A percentile compares a stretch with the other conserved stretches of the same genome.
Conservation (phyloP, 2,797 vertebrate genomes). For the Sebastes itinus region DNA sequence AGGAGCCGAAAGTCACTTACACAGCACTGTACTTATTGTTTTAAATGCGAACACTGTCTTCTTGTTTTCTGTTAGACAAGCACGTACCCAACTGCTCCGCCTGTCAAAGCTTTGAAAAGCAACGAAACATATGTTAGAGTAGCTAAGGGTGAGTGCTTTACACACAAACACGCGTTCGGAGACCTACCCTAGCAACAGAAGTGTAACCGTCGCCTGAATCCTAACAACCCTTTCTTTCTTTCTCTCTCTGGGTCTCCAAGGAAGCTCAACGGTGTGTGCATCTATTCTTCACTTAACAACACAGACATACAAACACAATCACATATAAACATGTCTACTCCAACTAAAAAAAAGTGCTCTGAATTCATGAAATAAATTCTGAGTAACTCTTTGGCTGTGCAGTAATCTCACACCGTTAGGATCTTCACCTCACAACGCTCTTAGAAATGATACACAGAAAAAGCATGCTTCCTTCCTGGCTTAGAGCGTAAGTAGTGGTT, state of each 20-base stretch:
- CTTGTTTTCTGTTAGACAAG: conserved; percentile 18
- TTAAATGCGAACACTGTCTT: conserved; percentile 26
- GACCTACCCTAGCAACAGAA: conserved; percentile 72
- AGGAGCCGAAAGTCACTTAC: conserved; percentile 51
- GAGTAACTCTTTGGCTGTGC: not conserved
- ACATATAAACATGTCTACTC: not conserved
- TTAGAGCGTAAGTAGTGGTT: conserved; percentile 50
- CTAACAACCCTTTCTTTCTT: conserved; percentile 55
- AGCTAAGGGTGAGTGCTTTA: conserved; percentile 16
- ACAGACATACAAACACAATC: conserved; percentile 41
- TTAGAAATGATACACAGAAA: conserved; percentile 46
- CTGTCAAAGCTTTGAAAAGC: conserved; percentile 35
- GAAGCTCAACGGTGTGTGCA: conserved; percentile 57
- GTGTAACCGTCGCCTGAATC: conserved; percentile 67
- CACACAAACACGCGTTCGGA: conserved; percentile 38
- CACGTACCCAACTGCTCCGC: not conserved
- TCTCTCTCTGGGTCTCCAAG: conserved; percentile 66
- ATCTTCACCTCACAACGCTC: conserved; percentile 32
- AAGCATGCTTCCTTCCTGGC: conserved; percentile 78
- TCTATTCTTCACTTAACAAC: conserved; percentile 44
- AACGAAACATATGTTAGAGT: conserved; percentile 29
- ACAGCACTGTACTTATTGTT: conserved; percentile 16
- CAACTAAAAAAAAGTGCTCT: not conserved
- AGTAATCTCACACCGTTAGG: conserved; percentile 12
- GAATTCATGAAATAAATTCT: not conserved